Evolutionary conservation across 1,140 invertebrate species (phyloP).

Genomic region (Heliconius hermathena): DNA sequence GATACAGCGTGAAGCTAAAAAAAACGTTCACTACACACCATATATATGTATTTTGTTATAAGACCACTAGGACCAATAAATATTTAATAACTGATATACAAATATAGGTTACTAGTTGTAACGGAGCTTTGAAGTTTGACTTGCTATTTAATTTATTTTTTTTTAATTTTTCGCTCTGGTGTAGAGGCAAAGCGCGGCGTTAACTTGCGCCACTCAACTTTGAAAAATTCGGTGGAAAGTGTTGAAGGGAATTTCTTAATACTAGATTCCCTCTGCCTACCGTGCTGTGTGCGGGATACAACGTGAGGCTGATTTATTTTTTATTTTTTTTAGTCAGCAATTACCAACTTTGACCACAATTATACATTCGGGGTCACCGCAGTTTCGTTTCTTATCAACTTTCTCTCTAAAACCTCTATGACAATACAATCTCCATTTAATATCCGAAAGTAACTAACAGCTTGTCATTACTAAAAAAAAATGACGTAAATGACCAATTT

Average conservation of each 20-base stretch:
- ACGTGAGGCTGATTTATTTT: too few species aligned
- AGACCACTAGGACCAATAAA: too few species aligned
- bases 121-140: background rate
- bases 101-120: background rate
- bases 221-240: too few species aligned
- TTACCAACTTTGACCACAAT: constrained; percentile 7
- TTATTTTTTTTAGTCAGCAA: background rate
- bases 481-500: constrained; percentile 15
- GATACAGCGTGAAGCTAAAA: too few species aligned
- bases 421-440: constrained; percentile 26
- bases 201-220: too few species aligned
- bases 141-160: background rate
- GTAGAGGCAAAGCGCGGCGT: too few species aligned
- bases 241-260: too few species aligned
- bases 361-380: constrained; percentile 23
- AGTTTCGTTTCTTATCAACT: constrained; percentile 24
- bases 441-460: constrained; percentile 18
- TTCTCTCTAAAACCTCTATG: constrained; percentile 23
- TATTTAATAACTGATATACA: background rate
- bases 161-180: too few species aligned
- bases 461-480: constrained; percentile 16
- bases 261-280: too few species aligned
- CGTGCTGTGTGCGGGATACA: too few species aligned
- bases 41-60: too few species aligned
- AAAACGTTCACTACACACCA: too few species aligned